phyloP scores from a whole-genome alignment of 2,113 vertebrate species.

The Pristiophorus japonicus region DNA sequence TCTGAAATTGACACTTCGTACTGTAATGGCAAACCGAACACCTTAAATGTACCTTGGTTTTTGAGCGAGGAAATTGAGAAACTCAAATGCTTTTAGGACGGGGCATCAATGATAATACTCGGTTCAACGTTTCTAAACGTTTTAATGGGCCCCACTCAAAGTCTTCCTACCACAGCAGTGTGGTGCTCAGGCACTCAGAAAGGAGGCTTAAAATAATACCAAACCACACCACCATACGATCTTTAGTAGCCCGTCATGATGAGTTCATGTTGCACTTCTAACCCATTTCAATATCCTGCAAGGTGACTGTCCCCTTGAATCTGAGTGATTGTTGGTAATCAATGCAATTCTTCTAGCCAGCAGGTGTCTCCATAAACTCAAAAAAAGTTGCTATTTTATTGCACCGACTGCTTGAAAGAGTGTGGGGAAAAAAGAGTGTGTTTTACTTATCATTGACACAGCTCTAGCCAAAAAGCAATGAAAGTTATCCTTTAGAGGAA shows the following conservation, averaged over 20 bases:
- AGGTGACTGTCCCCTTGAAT: neutral
- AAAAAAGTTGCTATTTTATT: conserved; percentile 7
- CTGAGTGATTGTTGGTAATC: neutral
- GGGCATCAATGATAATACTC: neutral
- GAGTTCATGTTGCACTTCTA: neutral
- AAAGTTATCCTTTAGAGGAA: neutral
- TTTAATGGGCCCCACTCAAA: neutral
- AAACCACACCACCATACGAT: neutral
- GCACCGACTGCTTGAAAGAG: neutral
- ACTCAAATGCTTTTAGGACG: neutral
- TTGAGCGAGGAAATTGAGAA: neutral
- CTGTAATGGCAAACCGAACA: neutral
- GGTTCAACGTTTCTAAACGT: neutral
- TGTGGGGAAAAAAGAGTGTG: neutral
- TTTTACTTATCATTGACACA: neutral
- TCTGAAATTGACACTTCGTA: neutral
- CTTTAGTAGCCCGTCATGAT: neutral
- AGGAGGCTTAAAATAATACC: neutral
- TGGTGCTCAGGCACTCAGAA: neutral
- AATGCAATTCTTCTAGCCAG: neutral
- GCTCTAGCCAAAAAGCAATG: neutral
- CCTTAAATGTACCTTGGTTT: neutral
- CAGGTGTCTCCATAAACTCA: conserved; percentile 26
- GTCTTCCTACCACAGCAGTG: neutral
- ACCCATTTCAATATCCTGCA: neutral